phyloP scores from a whole-genome alignment of 2,797 vertebrate species.

The Aphelocoma californica region DNA sequence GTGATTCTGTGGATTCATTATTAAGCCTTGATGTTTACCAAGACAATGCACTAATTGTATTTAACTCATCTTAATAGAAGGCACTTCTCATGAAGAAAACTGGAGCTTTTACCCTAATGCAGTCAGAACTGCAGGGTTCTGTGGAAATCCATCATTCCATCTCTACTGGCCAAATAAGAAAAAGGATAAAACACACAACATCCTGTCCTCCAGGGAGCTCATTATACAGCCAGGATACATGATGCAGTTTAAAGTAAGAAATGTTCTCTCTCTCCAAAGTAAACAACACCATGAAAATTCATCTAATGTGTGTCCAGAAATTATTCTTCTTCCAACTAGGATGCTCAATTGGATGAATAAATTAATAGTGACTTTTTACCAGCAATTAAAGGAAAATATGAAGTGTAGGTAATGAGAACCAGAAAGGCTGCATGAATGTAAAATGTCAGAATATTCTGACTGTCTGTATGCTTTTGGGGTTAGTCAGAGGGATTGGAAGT shows the following conservation, averaged over 20 bases:
- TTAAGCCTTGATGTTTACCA: background rate
- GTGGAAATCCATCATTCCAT: conserved; percentile 97
- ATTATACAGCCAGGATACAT: conserved; percentile 98
- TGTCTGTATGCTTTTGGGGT: background rate
- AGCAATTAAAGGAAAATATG: background rate
- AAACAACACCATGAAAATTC: background rate
- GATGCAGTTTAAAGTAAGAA: conserved; percentile 95
- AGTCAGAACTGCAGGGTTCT: conserved; percentile 97
- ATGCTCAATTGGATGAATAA: conserved; percentile 3
- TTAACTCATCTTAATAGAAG: conserved; percentile 80
- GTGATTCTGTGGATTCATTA: background rate
- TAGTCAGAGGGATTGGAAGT: background rate
- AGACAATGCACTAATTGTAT: conserved; percentile 30
- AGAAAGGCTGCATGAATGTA: background rate
- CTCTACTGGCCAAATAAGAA: conserved; percentile 99
- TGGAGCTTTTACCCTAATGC: conserved; percentile 99
- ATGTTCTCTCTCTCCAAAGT: background rate
- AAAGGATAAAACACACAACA: conserved; percentile 92
- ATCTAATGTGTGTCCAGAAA: background rate
- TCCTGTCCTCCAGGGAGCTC: conserved; percentile 93
- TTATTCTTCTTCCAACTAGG: background rate
- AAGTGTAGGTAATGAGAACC: background rate
- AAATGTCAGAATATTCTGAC: background rate
- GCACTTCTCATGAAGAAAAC: conserved; percentile 93
- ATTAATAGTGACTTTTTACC: background rate